Percentiles rank a stretch among this genome's conserved stretches.
phyloP scores from a whole-genome alignment of 2,888 invertebrate genomes.

The Oscheius sp. region DNA sequence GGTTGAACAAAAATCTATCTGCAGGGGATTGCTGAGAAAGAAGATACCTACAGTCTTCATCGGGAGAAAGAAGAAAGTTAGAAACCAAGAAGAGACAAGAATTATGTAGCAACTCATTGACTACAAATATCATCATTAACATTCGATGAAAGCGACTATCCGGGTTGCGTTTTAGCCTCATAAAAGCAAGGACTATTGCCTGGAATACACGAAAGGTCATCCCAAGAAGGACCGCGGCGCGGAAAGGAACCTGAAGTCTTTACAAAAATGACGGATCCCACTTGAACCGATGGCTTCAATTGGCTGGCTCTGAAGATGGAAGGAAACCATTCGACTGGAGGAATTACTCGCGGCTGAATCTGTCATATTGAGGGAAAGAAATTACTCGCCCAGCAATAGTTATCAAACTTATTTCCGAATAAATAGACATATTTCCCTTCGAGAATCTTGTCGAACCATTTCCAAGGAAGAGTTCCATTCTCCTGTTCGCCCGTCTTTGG shows the following conservation, averaged over 20 bases:
- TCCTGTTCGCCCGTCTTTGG: neutral
- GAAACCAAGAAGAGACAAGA: neutral
- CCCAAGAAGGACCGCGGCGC: slow-evolving; percentile 1
- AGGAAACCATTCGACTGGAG: slow-evolving; percentile 10
- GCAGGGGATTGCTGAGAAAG: no score
- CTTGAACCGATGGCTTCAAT: slow-evolving; percentile 13
- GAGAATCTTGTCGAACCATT: slow-evolving; percentile 38
- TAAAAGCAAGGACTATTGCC: slow-evolving; percentile 5
- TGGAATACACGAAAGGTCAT: slow-evolving; percentile 20
- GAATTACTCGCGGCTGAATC: neutral
- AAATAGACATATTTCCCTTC: slow-evolving; percentile 20
- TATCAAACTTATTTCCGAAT: slow-evolving; percentile 4
- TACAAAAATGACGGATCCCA: neutral
- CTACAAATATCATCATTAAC: neutral
- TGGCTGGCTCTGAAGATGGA: slow-evolving; percentile 24
- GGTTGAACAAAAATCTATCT: neutral
- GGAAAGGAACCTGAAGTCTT: slow-evolving; percentile 20
- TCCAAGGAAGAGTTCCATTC: neutral
- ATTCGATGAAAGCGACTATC: neutral
- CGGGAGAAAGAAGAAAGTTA: slow-evolving; percentile 9
- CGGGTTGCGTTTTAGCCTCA: neutral
- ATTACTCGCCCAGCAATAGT: slow-evolving; percentile 20
- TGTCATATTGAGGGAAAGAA: neutral
- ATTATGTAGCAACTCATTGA: slow-evolving; percentile 16
- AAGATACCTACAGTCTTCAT: slow-evolving; percentile 11